These are phyloP conservation scores for Cosmopolites sordidus DNA, from an alignment of 2,888 invertebrate species.

Conservation along the genomic window DNA sequence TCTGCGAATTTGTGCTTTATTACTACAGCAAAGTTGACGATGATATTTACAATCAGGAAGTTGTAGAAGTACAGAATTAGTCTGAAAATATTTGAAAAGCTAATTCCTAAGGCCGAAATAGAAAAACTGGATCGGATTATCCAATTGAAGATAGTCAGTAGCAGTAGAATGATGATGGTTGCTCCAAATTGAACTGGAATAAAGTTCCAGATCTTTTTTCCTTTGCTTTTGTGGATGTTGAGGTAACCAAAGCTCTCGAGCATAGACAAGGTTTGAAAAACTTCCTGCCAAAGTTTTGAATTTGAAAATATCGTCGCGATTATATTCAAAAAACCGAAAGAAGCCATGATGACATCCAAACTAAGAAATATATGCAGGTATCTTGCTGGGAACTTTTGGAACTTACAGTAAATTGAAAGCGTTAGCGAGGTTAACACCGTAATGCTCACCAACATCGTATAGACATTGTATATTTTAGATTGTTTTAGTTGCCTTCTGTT, in stretches of 20 bases:
- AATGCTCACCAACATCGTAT: no score
- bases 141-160: neutral
- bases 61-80: conserved; percentile 2
- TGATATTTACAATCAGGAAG: conserved; percentile 2
- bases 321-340: conserved; percentile 1
- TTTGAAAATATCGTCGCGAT: neutral
- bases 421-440: no score
- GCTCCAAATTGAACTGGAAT: conserved; percentile 4
- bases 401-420: no score
- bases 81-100: neutral
- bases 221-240: conserved; percentile 7
- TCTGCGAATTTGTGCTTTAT: conserved; percentile 12
- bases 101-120: no score
- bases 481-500: no score
- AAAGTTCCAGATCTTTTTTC: neutral
- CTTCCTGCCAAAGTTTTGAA: conserved; percentile 6
- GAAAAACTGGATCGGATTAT: no score
- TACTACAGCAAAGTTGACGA: conserved; percentile 4
- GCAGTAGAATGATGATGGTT: neutral
- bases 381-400: no score
- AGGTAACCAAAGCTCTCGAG: conserved; percentile 8
- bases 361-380: conserved; percentile 1
- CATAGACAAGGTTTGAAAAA: conserved; percentile 8
- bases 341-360: neutral
- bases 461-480: no score